Evolutionary conservation across 2,797 vertebrate genomes (phyloP).

Genomic region (Mormyrus hasselquistii): DNA sequence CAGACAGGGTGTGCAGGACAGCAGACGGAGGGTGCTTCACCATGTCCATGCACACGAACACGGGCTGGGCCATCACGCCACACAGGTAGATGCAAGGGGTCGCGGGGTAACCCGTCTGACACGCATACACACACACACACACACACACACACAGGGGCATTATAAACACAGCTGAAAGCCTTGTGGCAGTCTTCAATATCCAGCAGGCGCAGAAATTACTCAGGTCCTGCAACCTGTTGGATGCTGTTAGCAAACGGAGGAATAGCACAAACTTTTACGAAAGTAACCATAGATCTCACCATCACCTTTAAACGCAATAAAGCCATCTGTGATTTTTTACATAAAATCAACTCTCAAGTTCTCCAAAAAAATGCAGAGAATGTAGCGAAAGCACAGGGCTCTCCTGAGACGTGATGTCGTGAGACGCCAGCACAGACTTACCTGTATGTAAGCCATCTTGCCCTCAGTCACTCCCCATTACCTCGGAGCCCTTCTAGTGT

Average conservation of each 20-base stretch:
- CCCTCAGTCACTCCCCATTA: slow-evolving; percentile 18
- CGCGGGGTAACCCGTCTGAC: background rate
- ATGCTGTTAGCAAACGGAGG: background rate
- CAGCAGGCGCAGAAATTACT: background rate
- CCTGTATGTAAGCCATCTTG: slow-evolving; percentile 27
- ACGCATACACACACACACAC: background rate
- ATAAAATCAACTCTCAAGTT: too few relatives aligned
- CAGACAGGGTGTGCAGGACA: background rate
- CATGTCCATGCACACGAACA: background rate
- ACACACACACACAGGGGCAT: background rate
- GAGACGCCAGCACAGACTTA: slow-evolving; percentile 7
- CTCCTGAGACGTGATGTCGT: background rate
- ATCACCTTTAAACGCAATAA: background rate
- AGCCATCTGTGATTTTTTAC: background rate
- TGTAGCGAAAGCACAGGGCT: background rate
- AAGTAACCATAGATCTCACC: background rate
- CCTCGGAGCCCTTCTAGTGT: slow-evolving; percentile 12
- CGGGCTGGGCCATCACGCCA: background rate
- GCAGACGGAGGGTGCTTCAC: background rate
- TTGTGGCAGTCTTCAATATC: background rate
- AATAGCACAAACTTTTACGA: background rate
- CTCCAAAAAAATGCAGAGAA: background rate
- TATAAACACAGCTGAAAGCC: background rate
- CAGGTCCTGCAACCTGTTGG: slow-evolving; percentile 22
- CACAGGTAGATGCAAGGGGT: background rate